phyloP scores from a whole-genome alignment of 2,113 vertebrate species.

The Thinocorus orbignyianus region DNA sequence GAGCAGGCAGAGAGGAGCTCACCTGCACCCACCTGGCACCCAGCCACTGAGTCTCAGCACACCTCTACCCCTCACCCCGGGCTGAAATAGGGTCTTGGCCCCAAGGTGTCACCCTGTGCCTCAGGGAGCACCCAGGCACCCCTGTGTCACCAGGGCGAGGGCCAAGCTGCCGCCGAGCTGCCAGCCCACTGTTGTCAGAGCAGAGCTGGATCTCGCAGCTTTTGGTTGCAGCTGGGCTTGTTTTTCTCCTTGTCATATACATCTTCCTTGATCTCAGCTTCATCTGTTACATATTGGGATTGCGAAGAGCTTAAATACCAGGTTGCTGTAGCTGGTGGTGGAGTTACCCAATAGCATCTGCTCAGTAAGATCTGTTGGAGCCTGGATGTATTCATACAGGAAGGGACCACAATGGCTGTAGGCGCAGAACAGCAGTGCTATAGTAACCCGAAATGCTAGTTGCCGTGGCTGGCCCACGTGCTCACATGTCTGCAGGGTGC shows the following conservation, averaged over 20 bases:
- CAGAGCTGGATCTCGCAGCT: constrained; percentile 11
- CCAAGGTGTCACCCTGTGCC: accelerated
- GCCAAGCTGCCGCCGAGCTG: background rate
- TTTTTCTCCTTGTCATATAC: constrained; percentile 55
- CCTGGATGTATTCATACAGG: constrained; percentile 50
- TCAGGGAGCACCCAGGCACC: accelerated
- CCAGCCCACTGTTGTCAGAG: background rate
- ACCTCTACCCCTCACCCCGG: background rate
- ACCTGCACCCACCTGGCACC: background rate
- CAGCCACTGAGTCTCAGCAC: background rate
- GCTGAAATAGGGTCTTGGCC: background rate
- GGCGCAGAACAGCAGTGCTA: constrained; percentile 51
- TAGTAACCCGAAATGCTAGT: constrained; percentile 50
- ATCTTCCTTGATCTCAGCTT: constrained; percentile 61
- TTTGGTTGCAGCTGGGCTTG: constrained; percentile 52
- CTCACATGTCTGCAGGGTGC: background rate
- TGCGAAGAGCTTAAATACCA: constrained; percentile 56
- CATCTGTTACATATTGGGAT: constrained; percentile 47
- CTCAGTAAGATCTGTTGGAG: constrained; percentile 51
- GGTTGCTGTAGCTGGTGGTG: constrained; percentile 41
- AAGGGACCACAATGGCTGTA: constrained; percentile 58
- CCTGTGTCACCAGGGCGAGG: accelerated
- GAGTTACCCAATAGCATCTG: constrained; percentile 53
- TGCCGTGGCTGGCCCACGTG: constrained; percentile 4
- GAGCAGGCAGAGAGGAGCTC: background rate